Evolutionary conservation across 2,113 vertebrate genomes (phyloP).

Genomic region (Cyprinodon brontotheroides): DNA sequence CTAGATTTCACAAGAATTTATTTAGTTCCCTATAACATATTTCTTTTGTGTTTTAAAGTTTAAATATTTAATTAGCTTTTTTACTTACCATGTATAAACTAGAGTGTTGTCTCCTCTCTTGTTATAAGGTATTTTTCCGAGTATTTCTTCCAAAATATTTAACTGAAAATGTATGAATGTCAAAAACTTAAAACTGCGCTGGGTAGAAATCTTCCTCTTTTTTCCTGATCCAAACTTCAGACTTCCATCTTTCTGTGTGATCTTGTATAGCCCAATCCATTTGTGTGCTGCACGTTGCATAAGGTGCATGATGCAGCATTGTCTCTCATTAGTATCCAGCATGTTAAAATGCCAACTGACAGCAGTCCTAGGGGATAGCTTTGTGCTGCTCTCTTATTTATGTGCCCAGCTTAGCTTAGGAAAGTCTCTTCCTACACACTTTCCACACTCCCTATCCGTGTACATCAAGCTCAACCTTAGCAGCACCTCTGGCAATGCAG

Average conservation of each 20-base stretch:
- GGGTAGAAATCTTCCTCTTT: neutral
- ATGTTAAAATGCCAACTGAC: constrained; percentile 77
- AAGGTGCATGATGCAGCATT: constrained; percentile 75
- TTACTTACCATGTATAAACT: too few relatives aligned
- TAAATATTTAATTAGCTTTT: too few relatives aligned
- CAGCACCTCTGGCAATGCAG: constrained; percentile 71
- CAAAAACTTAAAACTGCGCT: neutral
- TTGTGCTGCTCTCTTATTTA: constrained; percentile 75
- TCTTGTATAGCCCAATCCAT: constrained; percentile 52
- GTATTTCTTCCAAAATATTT: too few relatives aligned
- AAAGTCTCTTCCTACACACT: constrained; percentile 71
- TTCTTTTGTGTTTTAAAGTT: too few relatives aligned
- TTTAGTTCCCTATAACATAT: too few relatives aligned
- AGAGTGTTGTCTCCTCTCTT: too few relatives aligned
- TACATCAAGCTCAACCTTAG: constrained; percentile 76
- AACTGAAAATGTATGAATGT: too few relatives aligned
- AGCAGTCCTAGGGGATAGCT: constrained; percentile 77
- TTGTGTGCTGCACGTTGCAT: constrained; percentile 72
- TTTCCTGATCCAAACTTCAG: constrained; percentile 13
- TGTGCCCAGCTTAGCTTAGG: constrained; percentile 65
- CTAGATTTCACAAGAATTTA: too few relatives aligned
- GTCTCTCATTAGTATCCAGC: constrained; percentile 73
- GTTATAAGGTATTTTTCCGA: too few relatives aligned
- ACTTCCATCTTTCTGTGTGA: constrained; percentile 53
- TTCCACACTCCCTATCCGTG: constrained; percentile 70